Base-by-base conservation (phyloP, 2,888 invertebrate species). In the Chloroclysta siterata region DNA sequence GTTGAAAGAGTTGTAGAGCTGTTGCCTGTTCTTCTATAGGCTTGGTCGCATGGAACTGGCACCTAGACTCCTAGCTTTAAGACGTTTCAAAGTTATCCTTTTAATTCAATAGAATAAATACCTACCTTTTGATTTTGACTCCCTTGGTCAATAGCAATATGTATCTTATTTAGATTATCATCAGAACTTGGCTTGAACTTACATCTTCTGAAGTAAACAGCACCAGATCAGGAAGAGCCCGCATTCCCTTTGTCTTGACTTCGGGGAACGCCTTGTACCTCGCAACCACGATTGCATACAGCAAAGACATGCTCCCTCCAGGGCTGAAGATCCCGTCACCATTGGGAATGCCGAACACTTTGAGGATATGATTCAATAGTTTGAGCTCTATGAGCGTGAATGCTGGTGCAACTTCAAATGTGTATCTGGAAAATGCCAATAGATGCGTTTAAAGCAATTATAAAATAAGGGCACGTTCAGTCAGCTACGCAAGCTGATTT, bases 291-390 rank as follows among this genome's bases (percentile, higher is more conserved):
- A 97, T 91, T 0, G 94, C 97, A 77, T 97, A 97, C 93, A 97
- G 94, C 83, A 97, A 96, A 3, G 97, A 95, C 47, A 96, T 90
- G 53, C 97, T 97, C 1, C 97, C 97, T 17, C 97, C 97, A 5
- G 97, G 96, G 48, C 95, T 93, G 77, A 97, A 95, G 54, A 97
- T 96, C 1, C 97, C 97, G 79, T 97, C 97, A 0, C 95, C 96
- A 22, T 94, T 84, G 5, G 93, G 89, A 60, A 95, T 95, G 0
- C 95, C 95, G 65, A 96, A 93, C 36, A 96, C 75, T 13, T 90
- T 82, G 41, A 95, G 89, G 2, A 95, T 87, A 65, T 94, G 94
- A 7, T 88, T 83, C 50, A 96, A 83, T 1, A 97, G 87, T 76
- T 95, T 94, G 51, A 94, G 88, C 81, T 97, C 97, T 63, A 96